Conservation (phyloP, 2,797 vertebrate species). For the Rhinogobio ventralis region DNA sequence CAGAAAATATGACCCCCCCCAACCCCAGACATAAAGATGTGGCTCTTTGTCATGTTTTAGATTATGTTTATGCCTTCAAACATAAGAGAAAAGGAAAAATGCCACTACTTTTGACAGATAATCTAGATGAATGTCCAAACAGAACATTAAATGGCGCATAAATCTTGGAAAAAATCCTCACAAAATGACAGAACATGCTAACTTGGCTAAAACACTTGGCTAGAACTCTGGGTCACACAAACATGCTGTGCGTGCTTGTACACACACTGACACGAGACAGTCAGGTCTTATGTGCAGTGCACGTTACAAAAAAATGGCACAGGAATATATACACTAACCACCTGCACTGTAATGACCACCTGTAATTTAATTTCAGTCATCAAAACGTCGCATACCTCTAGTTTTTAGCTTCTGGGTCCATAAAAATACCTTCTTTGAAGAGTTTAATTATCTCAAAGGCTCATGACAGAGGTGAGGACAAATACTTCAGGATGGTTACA, state of each 20-base stretch:
- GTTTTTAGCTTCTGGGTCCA: not conserved
- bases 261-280: not conserved
- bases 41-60: not conserved
- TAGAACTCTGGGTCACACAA: constrained; percentile 8
- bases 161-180: constrained; percentile 16
- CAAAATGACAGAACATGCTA: constrained; percentile 29
- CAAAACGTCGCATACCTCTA: constrained; percentile 2
- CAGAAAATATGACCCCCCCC: not conserved
- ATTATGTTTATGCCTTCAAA: not conserved
- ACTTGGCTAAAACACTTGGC: constrained; percentile 1
- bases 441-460: constrained; percentile 16
- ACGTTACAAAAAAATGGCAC: not conserved
- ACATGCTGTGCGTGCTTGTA: not conserved
- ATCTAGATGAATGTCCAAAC: not conserved
- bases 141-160: constrained; percentile 1
- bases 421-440: not conserved
- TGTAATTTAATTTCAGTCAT: not conserved
- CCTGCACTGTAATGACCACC: not conserved
- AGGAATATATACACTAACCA: not conserved
- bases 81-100: not conserved
- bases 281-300: not conserved
- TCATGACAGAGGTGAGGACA: constrained; percentile 22
- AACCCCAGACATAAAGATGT: not conserved
- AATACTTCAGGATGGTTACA: constrained; percentile 11
- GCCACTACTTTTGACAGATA: not conserved